phyloP scores from a whole-genome alignment of 1,140 invertebrate genomes.

The Trichonephila clavata region DNA sequence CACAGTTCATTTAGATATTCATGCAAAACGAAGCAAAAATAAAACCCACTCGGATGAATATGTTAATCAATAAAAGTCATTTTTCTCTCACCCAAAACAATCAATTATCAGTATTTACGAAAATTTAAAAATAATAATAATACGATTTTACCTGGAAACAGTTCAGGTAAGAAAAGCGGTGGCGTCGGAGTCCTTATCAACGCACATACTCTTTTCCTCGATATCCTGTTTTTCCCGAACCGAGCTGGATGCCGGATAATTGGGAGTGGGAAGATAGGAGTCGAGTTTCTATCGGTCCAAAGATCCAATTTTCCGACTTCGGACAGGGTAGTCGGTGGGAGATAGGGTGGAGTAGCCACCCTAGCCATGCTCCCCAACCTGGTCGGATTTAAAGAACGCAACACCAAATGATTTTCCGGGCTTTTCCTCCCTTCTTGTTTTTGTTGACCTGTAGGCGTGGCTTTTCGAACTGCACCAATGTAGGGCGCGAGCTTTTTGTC shows the following conservation, averaged over 20 bases:
- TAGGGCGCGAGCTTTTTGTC: slow-evolving; percentile 60
- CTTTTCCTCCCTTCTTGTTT: background rate
- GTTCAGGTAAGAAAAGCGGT: slow-evolving; percentile 47
- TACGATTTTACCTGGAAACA: slow-evolving; percentile 35
- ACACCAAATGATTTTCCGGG: background rate
- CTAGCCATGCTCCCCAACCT: slow-evolving; percentile 8
- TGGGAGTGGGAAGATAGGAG: slow-evolving; percentile 67
- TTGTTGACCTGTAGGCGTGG: slow-evolving; percentile 57
- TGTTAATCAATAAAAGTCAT: background rate
- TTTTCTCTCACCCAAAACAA: background rate
- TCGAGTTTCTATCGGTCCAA: slow-evolving; percentile 56
- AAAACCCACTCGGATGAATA: background rate
- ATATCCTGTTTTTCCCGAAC: slow-evolving; percentile 49
- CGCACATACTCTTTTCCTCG: slow-evolving; percentile 37
- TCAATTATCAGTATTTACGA: background rate
- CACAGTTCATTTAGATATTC: no score
- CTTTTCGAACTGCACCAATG: background rate
- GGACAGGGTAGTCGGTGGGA: background rate
- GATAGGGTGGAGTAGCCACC: slow-evolving; percentile 35
- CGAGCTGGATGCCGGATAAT: slow-evolving; percentile 57
- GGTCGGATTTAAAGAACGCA: background rate
- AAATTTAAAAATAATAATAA: background rate
- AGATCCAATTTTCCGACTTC: slow-evolving; percentile 60
- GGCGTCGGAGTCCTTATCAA: slow-evolving; percentile 64
- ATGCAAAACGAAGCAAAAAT: no score